Evolutionary conservation across 2,797 vertebrate genomes (phyloP).

Genomic region (Anguilla anguilla): DNA sequence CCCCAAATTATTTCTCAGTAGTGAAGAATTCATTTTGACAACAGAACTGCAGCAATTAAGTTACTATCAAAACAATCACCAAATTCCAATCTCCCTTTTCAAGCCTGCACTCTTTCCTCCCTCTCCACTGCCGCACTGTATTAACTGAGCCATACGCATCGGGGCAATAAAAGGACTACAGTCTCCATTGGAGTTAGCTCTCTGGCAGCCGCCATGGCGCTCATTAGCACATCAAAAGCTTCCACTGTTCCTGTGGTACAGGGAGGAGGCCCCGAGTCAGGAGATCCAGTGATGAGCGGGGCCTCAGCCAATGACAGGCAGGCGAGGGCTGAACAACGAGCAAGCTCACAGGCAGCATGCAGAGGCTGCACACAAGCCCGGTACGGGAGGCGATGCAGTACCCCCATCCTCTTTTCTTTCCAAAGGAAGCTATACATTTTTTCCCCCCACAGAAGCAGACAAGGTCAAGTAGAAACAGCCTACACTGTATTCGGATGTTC

Average conservation of each 20-base stretch:
- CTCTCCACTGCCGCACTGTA: not conserved
- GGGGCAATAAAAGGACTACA: not conserved
- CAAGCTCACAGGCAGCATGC: not conserved
- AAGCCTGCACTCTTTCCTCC: not conserved
- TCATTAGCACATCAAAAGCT: conserved; percentile 15
- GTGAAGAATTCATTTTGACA: not conserved
- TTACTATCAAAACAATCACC: not conserved
- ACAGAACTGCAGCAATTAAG: not conserved
- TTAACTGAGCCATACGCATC: too few species aligned
- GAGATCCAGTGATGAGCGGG: not conserved
- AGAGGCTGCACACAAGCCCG: not conserved
- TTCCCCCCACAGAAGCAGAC: not conserved
- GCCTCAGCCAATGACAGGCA: not conserved
- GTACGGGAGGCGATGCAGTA: not conserved
- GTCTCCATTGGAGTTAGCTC: too few species aligned
- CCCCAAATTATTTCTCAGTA: not conserved
- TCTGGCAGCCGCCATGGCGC: not conserved
- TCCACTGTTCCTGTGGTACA: not conserved
- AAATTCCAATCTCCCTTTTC: not conserved
- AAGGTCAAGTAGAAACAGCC: not conserved
- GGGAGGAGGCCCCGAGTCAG: conserved; percentile 1
- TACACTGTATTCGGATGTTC: not conserved
- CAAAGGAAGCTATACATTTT: not conserved
- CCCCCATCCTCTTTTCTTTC: not conserved
- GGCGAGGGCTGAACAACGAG: conserved; percentile 1